Evolutionary conservation across 1,140 invertebrate genomes (phyloP), one percentile per base, ranked within the genome.

Genomic region (Sycobia sp.): DNA sequence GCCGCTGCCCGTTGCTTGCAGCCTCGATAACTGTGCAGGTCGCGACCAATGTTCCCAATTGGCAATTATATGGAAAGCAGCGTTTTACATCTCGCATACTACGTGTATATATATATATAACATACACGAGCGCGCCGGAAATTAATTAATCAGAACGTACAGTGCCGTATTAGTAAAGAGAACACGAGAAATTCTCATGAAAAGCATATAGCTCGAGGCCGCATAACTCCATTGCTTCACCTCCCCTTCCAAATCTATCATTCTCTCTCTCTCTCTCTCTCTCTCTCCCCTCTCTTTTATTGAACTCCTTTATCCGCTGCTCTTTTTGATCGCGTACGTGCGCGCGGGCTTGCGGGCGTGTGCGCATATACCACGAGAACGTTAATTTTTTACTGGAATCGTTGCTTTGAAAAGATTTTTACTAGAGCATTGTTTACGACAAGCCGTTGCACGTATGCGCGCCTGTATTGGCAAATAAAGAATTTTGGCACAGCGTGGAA

Each of bases 61-160:
- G n/a, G n/a, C n/a, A n/a, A n/a, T n/a, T n/a, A n/a, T n/a, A n/a
- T n/a, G n/a, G n/a, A n/a, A n/a, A n/a, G n/a, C n/a, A n/a, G n/a
- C n/a, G n/a, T n/a, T n/a, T n/a, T n/a, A n/a, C n/a, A n/a, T n/a
- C n/a, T n/a, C n/a, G n/a, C n/a, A n/a, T n/a, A n/a, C n/a, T n/a
- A n/a, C n/a, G n/a, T n/a, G n/a, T n/a, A n/a, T n/a, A n/a, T n/a
- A n/a, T n/a, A n/a, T n/a, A n/a, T n/a, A n/a, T n/a, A n/a, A n/a
- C n/a, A n/a, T n/a, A n/a, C n/a, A n/a, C n/a, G n/a, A n/a, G n/a
- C n/a, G n/a, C n/a, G 38, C 22, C 3, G 18, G 43, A 55, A 55
- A 43, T 43, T 38, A 41, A 55, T 55, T 55, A 55, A 56, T 46
- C 41, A 56, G 38, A 43, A 10, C 25, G 23, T n/a, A n/a, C n/a